phyloP scores from a whole-genome alignment of 1,140 invertebrate species.

The Anastrepha ludens region DNA sequence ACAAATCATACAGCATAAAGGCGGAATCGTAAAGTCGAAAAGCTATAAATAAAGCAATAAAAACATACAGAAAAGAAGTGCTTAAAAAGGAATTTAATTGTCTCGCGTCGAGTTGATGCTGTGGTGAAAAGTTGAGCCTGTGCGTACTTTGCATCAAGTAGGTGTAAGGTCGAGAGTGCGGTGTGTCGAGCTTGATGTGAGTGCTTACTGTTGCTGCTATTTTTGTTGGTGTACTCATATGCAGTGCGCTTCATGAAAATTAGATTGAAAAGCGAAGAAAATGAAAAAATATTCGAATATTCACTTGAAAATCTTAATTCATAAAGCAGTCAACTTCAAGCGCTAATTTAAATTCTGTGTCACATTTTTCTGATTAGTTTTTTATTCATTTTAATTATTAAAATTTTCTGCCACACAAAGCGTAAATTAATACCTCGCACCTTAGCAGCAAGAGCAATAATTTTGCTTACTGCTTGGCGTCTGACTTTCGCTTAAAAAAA shows the following conservation, averaged over 20 bases:
- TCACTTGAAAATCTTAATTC: no score
- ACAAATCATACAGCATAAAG: conserved; percentile 34
- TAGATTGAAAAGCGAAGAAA: no score
- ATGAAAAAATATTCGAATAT: no score
- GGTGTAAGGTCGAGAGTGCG: neutral
- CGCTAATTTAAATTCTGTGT: neutral
- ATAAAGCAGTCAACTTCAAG: no score
- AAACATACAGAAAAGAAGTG: conserved; percentile 21
- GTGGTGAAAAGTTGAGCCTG: neutral
- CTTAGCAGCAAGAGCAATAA: no score
- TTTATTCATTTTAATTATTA: neutral
- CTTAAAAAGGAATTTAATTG: conserved; percentile 37
- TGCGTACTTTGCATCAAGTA: neutral
- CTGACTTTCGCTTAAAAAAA: neutral
- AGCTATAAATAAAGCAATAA: conserved; percentile 41
- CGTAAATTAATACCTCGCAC: neutral
- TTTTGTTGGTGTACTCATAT: no score
- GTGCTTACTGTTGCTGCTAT: no score
- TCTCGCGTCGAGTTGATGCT: neutral
- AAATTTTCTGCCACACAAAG: neutral
- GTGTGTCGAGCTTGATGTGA: neutral
- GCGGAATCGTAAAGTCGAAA: conserved; percentile 40
- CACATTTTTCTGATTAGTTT: neutral
- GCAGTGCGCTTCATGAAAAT: no score
- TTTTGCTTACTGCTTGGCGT: neutral